Percentiles rank a stretch among this genome's conserved stretches.
Evolutionary conservation across 2,888 invertebrate genomes (phyloP).

Genomic region (Eupeodes latifasciatus): DNA sequence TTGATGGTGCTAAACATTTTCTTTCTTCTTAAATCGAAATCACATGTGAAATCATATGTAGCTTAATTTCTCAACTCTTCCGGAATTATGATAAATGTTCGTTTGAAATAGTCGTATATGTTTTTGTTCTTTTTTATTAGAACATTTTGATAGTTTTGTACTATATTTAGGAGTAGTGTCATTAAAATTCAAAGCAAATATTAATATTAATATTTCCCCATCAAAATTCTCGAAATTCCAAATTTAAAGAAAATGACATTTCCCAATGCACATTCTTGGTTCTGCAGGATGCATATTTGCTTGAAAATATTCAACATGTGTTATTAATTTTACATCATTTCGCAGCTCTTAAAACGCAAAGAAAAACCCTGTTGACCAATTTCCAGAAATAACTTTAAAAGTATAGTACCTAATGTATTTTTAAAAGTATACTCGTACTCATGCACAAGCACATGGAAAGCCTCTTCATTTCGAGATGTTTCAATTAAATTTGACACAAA

Average conservation of each 20-base stretch:
- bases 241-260: not conserved
- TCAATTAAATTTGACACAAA: conserved; percentile 35
- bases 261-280: not conserved
- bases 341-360: not conserved
- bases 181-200: no score
- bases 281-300: not conserved
- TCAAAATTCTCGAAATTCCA: not conserved
- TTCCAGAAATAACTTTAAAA: conserved; percentile 17
- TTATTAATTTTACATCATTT: conserved; percentile 12
- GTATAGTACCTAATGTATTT: not conserved
- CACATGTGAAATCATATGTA: no score
- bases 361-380: not conserved
- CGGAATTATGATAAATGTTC: no score
- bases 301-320: not conserved
- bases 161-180: no score
- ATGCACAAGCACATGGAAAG: not conserved
- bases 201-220: no score
- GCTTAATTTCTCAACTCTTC: no score
- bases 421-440: not conserved
- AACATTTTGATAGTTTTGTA: no score
- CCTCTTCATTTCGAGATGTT: conserved; percentile 19
- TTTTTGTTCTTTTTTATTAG: no score
- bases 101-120: no score
- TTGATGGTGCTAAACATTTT: no score
- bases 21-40: no score